These are phyloP conservation scores for Shargacucullia verbasci DNA, from an alignment of 2,888 invertebrate species.

Conservation along the genomic window DNA sequence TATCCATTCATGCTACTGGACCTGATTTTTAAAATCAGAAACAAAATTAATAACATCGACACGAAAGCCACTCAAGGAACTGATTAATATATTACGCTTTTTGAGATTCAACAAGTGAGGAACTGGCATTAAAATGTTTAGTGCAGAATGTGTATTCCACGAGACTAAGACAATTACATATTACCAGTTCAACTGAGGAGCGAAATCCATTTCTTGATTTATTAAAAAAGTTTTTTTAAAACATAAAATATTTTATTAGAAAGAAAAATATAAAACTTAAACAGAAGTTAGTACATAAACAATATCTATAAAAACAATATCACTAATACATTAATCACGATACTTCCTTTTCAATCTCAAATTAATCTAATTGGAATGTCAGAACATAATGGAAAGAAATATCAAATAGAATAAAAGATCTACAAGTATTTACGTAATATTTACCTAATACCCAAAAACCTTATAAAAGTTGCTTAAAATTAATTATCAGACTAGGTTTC, in stretches of 20 bases:
- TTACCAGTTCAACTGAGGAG: too few relatives aligned
- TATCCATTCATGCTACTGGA: too few relatives aligned
- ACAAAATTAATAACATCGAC: too few relatives aligned
- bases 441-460: conserved; percentile 63
- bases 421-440: conserved; percentile 17
- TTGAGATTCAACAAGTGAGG: too few relatives aligned
- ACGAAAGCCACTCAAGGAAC: too few relatives aligned
- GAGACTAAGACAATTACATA: too few relatives aligned
- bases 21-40: too few relatives aligned
- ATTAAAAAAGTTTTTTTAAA: conserved; percentile 1
- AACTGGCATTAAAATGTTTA: too few relatives aligned
- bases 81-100: too few relatives aligned
- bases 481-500: conserved; percentile 57
- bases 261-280: conserved; percentile 24
- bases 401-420: neutral
- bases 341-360: conserved; percentile 7
- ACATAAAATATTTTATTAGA: conserved; percentile 38
- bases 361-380: conserved; percentile 18
- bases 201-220: neutral
- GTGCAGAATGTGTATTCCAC: too few relatives aligned
- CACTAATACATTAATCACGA: conserved; percentile 17
- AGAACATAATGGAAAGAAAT: conserved; percentile 40
- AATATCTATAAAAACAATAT: conserved; percentile 19
- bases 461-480: conserved; percentile 58
- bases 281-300: conserved; percentile 18